phyloP scores from a whole-genome alignment of 53 echinoderm and acorn worm species.

The Arbacia lixula region DNA sequence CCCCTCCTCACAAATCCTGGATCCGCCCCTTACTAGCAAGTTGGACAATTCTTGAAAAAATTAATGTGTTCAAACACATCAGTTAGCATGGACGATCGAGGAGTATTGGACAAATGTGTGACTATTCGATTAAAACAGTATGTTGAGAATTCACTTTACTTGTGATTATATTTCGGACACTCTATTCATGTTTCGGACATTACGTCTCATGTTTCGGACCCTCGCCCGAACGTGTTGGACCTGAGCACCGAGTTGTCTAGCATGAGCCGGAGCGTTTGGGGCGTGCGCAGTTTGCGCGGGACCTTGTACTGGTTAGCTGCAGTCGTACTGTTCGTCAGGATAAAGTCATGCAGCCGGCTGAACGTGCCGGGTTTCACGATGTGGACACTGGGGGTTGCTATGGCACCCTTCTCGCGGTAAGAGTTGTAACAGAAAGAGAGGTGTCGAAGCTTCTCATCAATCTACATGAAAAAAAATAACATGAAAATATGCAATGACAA shows the following conservation, averaged over 20 bases:
- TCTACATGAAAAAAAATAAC: constrained; percentile 11
- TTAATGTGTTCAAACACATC: no score
- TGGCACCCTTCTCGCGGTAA: constrained; percentile 50
- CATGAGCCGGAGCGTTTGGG: constrained; percentile 59
- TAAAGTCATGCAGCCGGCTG: constrained; percentile 45
- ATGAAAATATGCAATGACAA: not conserved
- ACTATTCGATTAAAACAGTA: no score
- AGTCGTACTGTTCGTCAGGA: constrained; percentile 58
- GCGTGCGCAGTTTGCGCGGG: constrained; percentile 65
- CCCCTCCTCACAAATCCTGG: no score
- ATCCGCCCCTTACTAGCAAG: no score
- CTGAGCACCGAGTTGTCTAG: constrained; percentile 21
- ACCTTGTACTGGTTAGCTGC: constrained; percentile 74
- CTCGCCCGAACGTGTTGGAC: not conserved
- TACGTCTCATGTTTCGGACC: not conserved
- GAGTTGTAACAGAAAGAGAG: constrained; percentile 54
- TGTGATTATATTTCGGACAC: no score
- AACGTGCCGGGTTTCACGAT: constrained; percentile 72
- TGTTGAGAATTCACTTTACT: no score
- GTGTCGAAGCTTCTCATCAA: constrained; percentile 46
- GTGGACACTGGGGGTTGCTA: constrained; percentile 55
- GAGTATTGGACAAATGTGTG: no score
- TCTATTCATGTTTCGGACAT: no score
- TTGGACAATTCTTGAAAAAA: no score
- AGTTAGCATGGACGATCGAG: no score